These are phyloP conservation scores for Drosophila gaucha DNA, from an alignment of 2,888 invertebrate genomes.

Conservation along the genomic window DNA sequence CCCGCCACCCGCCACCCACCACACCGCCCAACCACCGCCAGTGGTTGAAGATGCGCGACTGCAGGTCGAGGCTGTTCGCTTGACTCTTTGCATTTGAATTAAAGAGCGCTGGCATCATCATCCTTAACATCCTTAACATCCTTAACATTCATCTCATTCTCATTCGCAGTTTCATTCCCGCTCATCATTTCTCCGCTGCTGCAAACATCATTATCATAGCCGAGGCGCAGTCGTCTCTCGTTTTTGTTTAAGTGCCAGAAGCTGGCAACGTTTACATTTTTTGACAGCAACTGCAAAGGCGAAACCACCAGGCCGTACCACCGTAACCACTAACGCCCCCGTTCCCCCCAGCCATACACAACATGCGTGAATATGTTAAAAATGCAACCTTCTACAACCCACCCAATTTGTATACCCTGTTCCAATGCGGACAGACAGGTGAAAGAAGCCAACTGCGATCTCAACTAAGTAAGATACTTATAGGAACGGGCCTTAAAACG, in stretches of 20 bases:
- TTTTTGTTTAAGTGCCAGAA: conserved; percentile 60
- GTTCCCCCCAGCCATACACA: background rate
- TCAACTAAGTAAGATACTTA: background rate
- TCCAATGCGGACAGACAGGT: background rate
- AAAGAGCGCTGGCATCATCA: conserved; percentile 40
- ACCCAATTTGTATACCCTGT: conserved; percentile 17
- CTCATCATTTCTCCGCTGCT: conserved; percentile 45
- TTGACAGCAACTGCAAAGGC: conserved; percentile 54
- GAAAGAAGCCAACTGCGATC: background rate
- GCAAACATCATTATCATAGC: conserved; percentile 25
- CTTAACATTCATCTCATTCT: conserved; percentile 5
- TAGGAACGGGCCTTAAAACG: too few relatives aligned
- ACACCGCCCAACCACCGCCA: background rate
- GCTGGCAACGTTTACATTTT: conserved; percentile 51
- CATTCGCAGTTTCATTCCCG: conserved; percentile 18
- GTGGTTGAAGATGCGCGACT: conserved; percentile 40
- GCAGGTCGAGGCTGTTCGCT: conserved; percentile 49
- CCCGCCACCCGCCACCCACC: background rate
- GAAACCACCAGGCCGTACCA: conserved; percentile 20
- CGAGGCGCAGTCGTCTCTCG: conserved; percentile 43
- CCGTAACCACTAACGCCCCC: conserved; percentile 2
- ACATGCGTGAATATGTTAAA: conserved; percentile 60
- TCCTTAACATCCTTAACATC: conserved; percentile 23
- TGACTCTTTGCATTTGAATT: conserved; percentile 72
- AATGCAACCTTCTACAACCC: conserved; percentile 29